Evolutionary conservation across 2,113 vertebrate genomes (phyloP).

Genomic region (Malurus alboscapulatus): DNA sequence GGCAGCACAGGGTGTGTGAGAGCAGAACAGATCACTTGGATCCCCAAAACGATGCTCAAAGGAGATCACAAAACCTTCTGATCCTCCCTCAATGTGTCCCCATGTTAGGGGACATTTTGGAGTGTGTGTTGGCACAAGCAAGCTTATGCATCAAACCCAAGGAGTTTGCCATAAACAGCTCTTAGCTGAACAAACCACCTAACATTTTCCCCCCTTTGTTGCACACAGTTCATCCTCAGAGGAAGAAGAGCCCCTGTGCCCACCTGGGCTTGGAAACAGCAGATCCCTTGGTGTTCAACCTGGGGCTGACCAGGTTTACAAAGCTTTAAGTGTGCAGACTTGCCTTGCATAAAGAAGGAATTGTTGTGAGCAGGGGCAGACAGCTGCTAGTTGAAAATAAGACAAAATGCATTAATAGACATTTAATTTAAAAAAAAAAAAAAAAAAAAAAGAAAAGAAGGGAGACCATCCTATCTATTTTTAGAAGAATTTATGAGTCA

Average conservation of each 20-base stretch:
- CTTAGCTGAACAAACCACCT: not conserved
- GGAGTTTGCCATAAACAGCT: not conserved
- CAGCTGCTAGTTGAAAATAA: not conserved
- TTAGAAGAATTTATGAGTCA: not conserved
- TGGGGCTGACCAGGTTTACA: not conserved
- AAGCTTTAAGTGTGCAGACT: not conserved
- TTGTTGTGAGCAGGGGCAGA: not conserved
- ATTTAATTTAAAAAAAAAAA: not conserved
- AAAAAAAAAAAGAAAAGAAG: not conserved
- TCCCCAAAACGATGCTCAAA: not conserved
- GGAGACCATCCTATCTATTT: not conserved
- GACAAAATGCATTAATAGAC: not conserved
- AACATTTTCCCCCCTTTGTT: not conserved
- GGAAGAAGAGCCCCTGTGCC: not conserved
- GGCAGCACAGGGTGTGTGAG: not conserved
- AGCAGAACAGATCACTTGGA: not conserved
- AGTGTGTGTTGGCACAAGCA: not conserved
- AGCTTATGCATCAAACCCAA: not conserved
- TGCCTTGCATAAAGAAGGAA: not conserved
- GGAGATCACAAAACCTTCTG: not conserved
- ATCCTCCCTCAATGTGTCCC: not conserved
- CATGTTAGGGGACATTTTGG: not conserved
- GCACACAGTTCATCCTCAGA: not conserved
- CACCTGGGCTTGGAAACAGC: not conserved
- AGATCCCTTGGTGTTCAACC: not conserved